A percentile compares a stretch with the other conserved stretches of the same genome.
phyloP scores from a whole-genome alignment of 2,113 vertebrate genomes.

The Thamnophis sirtalis region DNA sequence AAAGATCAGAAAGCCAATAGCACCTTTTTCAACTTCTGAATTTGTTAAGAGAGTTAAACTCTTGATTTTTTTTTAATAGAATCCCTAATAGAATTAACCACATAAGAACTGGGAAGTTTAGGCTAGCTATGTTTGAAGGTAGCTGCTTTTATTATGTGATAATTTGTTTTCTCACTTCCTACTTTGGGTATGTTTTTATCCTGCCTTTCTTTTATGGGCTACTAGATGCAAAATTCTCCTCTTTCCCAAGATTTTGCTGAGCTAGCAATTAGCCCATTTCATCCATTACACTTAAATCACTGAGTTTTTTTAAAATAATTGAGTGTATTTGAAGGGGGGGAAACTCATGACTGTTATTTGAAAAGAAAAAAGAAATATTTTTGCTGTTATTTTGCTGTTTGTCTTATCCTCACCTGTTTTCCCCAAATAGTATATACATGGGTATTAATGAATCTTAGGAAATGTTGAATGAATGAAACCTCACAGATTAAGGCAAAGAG shows the following conservation, averaged over 20 bases:
- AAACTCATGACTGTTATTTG: not conserved
- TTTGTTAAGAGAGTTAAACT: not conserved
- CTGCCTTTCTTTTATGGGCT: not conserved
- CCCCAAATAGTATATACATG: not conserved
- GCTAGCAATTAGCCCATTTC: not conserved
- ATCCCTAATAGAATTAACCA: not conserved
- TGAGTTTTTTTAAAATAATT: not conserved
- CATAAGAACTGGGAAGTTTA: not conserved
- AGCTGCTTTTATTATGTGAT: not conserved
- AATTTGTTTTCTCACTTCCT: not conserved
- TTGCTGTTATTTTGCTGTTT: not conserved
- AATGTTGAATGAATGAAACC: not conserved
- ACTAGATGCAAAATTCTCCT: not conserved
- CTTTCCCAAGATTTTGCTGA: not conserved
- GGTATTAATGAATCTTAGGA: not conserved
- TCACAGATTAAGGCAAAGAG: not conserved
- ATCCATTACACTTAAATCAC: not conserved
- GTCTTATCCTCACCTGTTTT: not conserved
- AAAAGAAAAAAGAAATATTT: not conserved
- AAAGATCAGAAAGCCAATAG: not conserved
- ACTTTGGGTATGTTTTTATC: not conserved
- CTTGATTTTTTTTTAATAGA: not conserved
- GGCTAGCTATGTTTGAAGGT: not conserved
- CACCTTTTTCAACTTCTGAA: not conserved
- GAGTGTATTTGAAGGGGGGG: not conserved